Evolutionary conservation across 2,888 invertebrate genomes (phyloP).

Genomic region (Protodeltote pygarga): DNA sequence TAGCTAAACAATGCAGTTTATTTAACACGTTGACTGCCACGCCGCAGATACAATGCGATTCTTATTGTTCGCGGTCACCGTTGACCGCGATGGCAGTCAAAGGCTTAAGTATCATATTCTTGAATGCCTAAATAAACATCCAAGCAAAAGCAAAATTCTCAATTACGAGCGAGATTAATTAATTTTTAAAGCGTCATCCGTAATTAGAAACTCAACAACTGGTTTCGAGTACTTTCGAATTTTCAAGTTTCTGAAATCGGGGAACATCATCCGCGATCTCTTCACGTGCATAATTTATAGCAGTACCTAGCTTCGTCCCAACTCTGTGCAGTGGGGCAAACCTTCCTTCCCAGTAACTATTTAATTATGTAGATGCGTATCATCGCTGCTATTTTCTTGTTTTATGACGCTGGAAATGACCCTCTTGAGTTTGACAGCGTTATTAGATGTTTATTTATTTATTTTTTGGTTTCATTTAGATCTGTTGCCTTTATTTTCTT

Average conservation of each 20-base stretch:
- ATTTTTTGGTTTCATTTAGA: conserved; percentile 27
- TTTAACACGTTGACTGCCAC: no score
- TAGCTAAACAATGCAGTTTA: no score
- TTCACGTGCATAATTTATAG: conserved; percentile 79
- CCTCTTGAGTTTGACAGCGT: conserved; percentile 46
- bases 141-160: background rate
- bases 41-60: no score
- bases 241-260: conserved; percentile 62
- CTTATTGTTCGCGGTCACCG: no score
- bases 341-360: conserved; percentile 48
- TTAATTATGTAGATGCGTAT: conserved; percentile 76
- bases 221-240: conserved; percentile 66
- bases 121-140: background rate
- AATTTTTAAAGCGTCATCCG: conserved; percentile 45
- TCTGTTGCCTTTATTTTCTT: background rate
- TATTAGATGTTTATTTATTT: conserved; percentile 45
- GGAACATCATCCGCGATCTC: conserved; percentile 64
- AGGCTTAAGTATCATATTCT: no score
- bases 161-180: background rate
- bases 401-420: conserved; percentile 57
- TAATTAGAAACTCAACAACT: conserved; percentile 69
- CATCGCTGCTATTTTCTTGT: conserved; percentile 64
- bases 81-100: no score
- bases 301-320: conserved; percentile 34
- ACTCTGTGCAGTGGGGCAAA: conserved; percentile 18